phyloP scores from a whole-genome alignment of 2,113 vertebrate species.

The Regulus satrapa region DNA sequence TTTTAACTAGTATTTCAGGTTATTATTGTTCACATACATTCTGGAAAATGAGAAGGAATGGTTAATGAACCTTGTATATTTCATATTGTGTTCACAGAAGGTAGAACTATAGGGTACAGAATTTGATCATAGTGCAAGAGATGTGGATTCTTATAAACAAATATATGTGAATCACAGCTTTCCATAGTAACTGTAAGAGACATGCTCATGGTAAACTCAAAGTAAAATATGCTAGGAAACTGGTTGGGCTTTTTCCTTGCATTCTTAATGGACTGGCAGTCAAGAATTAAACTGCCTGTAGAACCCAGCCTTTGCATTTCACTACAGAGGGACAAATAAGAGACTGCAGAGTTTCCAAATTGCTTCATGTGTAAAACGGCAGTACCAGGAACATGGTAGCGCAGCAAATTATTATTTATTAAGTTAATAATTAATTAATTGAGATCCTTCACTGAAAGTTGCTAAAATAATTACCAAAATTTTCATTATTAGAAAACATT shows the following conservation, averaged over 20 bases:
- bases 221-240: neutral
- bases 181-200: neutral
- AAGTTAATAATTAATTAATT: neutral
- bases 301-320: neutral
- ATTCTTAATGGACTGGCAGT: neutral
- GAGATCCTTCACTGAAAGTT: neutral
- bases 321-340: neutral
- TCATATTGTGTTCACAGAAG: neutral
- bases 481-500: neutral
- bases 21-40: neutral
- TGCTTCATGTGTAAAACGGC: neutral
- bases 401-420: neutral
- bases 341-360: neutral
- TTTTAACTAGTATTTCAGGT: neutral
- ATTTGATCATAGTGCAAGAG: neutral
- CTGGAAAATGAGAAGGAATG: neutral
- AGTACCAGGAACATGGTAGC: neutral
- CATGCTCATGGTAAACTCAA: neutral
- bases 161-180: neutral
- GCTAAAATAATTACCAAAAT: neutral
- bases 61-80: neutral
- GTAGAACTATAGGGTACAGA: neutral
- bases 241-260: neutral
- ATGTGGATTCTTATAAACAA: neutral
- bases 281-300: neutral